A percentile compares a stretch with the other conserved stretches of the same genome.
phyloP scores from a whole-genome alignment of 2,888 invertebrate genomes.

The Ligdia adustata region DNA sequence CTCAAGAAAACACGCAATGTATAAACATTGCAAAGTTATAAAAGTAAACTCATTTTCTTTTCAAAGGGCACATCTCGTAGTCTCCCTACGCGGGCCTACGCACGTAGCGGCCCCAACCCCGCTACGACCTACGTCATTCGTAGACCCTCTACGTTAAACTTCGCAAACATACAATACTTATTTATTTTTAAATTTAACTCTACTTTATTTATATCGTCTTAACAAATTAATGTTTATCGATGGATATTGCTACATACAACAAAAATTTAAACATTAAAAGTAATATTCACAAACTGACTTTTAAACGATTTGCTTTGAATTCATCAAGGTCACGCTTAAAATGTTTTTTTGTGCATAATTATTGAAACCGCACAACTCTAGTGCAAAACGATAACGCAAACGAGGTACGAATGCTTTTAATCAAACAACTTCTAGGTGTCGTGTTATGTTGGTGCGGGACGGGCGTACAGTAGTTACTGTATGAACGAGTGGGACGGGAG shows the following conservation, averaged over 20 bases:
- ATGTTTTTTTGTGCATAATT: slow-evolving; percentile 30
- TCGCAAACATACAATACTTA: neutral
- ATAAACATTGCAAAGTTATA: slow-evolving; percentile 31
- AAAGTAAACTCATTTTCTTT: slow-evolving; percentile 34
- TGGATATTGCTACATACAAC: no score
- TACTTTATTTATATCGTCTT: neutral
- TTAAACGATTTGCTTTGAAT: slow-evolving; percentile 7
- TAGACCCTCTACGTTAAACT: slow-evolving; percentile 34
- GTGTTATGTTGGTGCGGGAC: slow-evolving; percentile 65
- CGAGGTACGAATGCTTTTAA: slow-evolving; percentile 51
- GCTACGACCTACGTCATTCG: slow-evolving; percentile 39
- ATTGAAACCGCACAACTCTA: slow-evolving; percentile 42
- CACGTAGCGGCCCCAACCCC: slow-evolving; percentile 40
- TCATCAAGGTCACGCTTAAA: slow-evolving; percentile 34
- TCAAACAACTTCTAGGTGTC: slow-evolving; percentile 56
- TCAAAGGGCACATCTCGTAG: slow-evolving; percentile 35
- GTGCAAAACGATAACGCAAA: slow-evolving; percentile 49
- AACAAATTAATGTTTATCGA: neutral
- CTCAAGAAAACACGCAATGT: slow-evolving; percentile 14
- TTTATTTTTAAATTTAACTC: neutral
- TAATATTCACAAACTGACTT: slow-evolving; percentile 32
- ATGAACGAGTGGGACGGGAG: slow-evolving; percentile 52
- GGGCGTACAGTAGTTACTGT: slow-evolving; percentile 46
- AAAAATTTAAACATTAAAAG: slow-evolving; percentile 2
- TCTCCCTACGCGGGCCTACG: slow-evolving; percentile 42